Conservation (phyloP, 2,888 invertebrate species). For the Clistopyga incitator region DNA sequence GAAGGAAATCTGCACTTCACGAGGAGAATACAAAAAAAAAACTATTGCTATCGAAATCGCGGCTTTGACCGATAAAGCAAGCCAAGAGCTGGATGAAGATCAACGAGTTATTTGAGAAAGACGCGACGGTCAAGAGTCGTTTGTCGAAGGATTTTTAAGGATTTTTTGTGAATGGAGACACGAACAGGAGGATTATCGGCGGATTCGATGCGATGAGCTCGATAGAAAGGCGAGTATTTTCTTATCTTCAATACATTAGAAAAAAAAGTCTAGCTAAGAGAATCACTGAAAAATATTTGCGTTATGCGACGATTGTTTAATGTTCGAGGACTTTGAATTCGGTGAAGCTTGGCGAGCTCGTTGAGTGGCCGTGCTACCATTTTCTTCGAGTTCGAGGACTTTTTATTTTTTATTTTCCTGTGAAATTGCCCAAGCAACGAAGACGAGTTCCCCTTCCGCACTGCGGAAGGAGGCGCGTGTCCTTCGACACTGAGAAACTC, state of each 20-base stretch:
- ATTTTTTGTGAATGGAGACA: conserved; percentile 2
- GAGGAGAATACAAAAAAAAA: conserved; percentile 12
- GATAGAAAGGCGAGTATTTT: conserved; percentile 77
- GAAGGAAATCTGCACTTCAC: conserved; percentile 41
- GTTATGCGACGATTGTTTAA: background rate
- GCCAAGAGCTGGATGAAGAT: conserved; percentile 23
- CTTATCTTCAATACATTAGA: conserved; percentile 59
- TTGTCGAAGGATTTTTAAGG: conserved; percentile 10
- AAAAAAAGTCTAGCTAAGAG: conserved; percentile 2
- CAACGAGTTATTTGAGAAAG: conserved; percentile 15
- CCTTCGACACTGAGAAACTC: conserved; percentile 60
- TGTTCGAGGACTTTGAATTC: background rate
- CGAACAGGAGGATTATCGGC: background rate
- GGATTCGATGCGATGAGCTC: conserved; percentile 9
- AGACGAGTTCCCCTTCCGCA: conserved; percentile 23
- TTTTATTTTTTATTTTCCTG: conserved; percentile 12
- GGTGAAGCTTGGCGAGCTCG: conserved; percentile 40
- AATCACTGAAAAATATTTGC: conserved; percentile 8
- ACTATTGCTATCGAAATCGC: conserved; percentile 36
- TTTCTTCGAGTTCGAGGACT: background rate
- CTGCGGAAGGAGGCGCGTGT: conserved; percentile 30
- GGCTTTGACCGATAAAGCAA: conserved; percentile 32
- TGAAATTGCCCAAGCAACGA: conserved; percentile 24
- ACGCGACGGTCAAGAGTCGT: conserved; percentile 14
- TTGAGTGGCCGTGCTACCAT: conserved; percentile 44